Base-by-base conservation (phyloP, 2,113 vertebrate species). In the Dipodomys spectabilis region DNA sequence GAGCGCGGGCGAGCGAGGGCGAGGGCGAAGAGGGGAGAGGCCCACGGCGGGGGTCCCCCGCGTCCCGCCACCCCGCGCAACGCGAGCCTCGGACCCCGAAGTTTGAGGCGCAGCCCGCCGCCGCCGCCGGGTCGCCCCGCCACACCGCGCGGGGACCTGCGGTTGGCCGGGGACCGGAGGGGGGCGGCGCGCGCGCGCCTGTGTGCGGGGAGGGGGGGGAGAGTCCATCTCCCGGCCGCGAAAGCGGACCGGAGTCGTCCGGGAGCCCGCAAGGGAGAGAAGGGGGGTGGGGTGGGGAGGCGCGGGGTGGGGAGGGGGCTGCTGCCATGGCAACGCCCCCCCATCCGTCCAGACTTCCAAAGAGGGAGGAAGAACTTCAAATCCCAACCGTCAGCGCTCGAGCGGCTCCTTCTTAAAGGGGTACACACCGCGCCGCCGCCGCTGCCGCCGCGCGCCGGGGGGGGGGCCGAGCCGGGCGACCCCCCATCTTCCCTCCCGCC, bases 321-420 rank as follows among this genome's bases (percentile, higher is more conserved):
- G 95, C 96, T 69, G 77, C 94, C 91, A 92, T 95, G 95, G 95
- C 96, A 96, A 96, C 97, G 60, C 79, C 86, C 88, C 96, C 86
- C 88, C 90, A 81, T 87, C 96, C 77, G 73, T 91, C 95, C 96
- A 88, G 97, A 96, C 97, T 97, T 96, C 96, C 95, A 96, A 96
- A 96, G 93, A 94, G 96, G 93, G 97, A 97, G 95, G 95, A 96
- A 96, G 91, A 97, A 98, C 98, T 98, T 98, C 98, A 98, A 98
- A 98, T 98, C 98, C 98, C 97, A 98, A 98, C 98, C 98, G 98
- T 98, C 98, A 98, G 97, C 95, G 98, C 97, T 97, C 97, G 95
- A 98, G 96, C 97, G 95, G 98, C 97, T 98, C 95, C 94, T 95
- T 97, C 98, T 98, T 98, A 98, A 98, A 98, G 98, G 95, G 97